These are phyloP conservation scores for Perca schrenkii DNA, from an alignment of 2,113 vertebrate species.

Conservation along the genomic window DNA sequence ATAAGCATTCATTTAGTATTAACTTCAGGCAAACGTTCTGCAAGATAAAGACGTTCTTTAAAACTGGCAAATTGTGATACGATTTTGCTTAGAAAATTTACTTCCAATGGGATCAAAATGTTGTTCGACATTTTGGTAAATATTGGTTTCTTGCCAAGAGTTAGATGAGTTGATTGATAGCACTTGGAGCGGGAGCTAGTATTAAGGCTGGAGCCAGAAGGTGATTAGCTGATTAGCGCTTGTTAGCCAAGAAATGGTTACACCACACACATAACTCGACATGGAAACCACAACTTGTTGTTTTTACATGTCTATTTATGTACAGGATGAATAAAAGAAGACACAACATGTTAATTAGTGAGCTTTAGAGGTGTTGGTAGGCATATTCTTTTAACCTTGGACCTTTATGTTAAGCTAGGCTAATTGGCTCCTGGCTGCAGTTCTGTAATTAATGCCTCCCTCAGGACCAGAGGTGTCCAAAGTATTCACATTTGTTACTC, in stretches of 20 bases:
- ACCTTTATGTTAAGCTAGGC: neutral
- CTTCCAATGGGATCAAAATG: neutral
- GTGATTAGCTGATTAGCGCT: neutral
- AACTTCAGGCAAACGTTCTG: neutral
- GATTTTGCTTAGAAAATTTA: neutral
- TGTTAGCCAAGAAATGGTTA: neutral
- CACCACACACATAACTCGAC: too few species aligned
- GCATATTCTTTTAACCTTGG: neutral
- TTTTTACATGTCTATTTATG: neutral
- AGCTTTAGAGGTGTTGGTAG: neutral
- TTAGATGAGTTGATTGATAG: too few species aligned
- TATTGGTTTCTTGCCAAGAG: too few species aligned
- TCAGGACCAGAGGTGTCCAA: neutral
- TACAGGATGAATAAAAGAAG: neutral
- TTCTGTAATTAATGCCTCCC: neutral
- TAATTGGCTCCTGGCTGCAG: neutral
- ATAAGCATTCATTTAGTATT: neutral
- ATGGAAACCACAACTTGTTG: neutral
- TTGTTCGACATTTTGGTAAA: neutral
- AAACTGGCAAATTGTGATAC: neutral
- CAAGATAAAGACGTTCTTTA: neutral
- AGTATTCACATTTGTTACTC: too few species aligned
- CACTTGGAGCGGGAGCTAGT: neutral
- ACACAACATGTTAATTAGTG: too few species aligned
- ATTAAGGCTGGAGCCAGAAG: neutral